Evolutionary conservation across 2,113 vertebrate genomes (phyloP), one percentile per base, ranked within the genome.

Genomic region (Miniopterus natalensis): DNA sequence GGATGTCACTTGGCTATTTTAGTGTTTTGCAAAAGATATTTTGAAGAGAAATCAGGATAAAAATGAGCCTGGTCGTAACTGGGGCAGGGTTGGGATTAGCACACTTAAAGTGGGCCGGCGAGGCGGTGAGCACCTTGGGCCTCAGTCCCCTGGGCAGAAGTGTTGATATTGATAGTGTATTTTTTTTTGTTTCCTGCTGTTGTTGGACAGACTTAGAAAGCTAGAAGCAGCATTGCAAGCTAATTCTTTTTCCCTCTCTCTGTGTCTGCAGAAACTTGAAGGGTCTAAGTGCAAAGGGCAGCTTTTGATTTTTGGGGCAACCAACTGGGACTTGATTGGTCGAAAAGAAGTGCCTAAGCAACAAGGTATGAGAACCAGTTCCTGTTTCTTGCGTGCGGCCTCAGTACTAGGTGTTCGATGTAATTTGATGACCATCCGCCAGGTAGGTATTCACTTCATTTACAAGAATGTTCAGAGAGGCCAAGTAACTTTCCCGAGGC

Each of bases 241-340:
- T 97, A 88, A 97, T 86, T 11, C 8, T 59, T 87, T 88, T 55
- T 83, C 25, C 97, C 55, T 94, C 3, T 75, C 59, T 94, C 77
- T 96, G 27, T 94, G 71, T 87, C 47, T 73, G 23, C 98, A 99
- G 99, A 99, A 99, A 98, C 99, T 99, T 10, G 99, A 99, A 97
- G 99, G 99, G 71, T 99, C 99, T 91, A 99, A 99, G 97, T 98
- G 98, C 59, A 99, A 99, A 97, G 99, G 99, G 74, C 99, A 99
- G 87, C 98, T 99, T 95, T 98, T 99, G 88, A 98, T 99, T 94
- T 99, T 99, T 97, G 99, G 99, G 83, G 99, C 99, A 66, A 99
- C 99, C 97, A 99, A 99, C 98, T 99, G 99, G 99, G 99, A 99
- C 98, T 96, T 99, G 98, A 99, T 99, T 97, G 99, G 99, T 98